Evolutionary conservation across 2,888 invertebrate genomes (phyloP).

Genomic region (Autographa gamma): DNA sequence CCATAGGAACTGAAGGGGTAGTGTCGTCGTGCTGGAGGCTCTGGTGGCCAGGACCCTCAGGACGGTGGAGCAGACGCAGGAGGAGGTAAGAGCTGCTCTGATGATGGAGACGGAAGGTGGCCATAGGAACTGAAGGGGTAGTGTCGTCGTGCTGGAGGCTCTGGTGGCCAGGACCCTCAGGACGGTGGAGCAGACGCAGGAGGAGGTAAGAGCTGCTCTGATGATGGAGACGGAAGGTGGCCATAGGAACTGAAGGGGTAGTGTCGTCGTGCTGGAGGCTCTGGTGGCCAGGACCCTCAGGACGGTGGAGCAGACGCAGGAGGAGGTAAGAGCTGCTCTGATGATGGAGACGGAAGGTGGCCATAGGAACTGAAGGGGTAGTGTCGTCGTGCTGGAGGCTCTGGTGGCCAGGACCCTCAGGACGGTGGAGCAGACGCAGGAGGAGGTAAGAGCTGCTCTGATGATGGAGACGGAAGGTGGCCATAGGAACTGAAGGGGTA

Average conservation of each 20-base stretch:
- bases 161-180: constrained; percentile 96
- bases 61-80: constrained; percentile 97
- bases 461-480: not conserved
- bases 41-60: constrained; percentile 96
- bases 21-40: constrained; percentile 98
- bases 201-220: constrained; percentile 87
- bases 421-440: constrained; percentile 97
- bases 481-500: no score
- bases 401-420: constrained; percentile 96
- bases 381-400: constrained; percentile 98
- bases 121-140: no score
- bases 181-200: constrained; percentile 97
- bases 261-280: constrained; percentile 98
- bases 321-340: constrained; percentile 87
- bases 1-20: no score
- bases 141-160: constrained; percentile 98
- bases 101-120: not conserved
- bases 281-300: constrained; percentile 96
- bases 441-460: constrained; percentile 87
- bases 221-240: not conserved
- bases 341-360: not conserved
- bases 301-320: constrained; percentile 97
- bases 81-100: constrained; percentile 87
- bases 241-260: no score
- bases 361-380: no score